Conservation (phyloP, 2,113 vertebrate genomes). For the Agapornis roseicollis region DNA sequence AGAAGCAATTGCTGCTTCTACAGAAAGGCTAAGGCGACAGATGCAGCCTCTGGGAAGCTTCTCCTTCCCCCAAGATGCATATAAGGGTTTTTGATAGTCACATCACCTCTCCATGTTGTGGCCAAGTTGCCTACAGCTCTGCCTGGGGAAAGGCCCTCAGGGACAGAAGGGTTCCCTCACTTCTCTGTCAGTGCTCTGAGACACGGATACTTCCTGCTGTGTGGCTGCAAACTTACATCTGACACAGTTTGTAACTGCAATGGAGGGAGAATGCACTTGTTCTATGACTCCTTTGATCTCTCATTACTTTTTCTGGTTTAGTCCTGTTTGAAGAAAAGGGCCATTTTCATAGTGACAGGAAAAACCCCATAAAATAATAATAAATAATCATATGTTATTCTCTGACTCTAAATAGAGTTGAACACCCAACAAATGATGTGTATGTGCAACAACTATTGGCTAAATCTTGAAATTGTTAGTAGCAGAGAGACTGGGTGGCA, state of each 20-base stretch:
- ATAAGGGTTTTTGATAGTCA: no score
- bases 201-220: neutral
- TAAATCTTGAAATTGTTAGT: neutral
- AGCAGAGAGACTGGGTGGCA: neutral
- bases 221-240: neutral
- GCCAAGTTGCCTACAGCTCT: fast-evolving
- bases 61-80: fast-evolving
- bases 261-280: neutral
- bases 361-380: neutral
- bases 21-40: neutral
- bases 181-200: neutral
- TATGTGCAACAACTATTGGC: neutral
- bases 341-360: neutral
- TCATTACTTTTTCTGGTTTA: neutral
- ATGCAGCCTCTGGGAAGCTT: neutral
- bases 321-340: neutral
- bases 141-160: neutral
- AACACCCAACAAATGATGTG: neutral
- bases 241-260: neutral
- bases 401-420: neutral
- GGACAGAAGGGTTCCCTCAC: neutral
- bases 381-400: neutral
- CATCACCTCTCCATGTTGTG: fast-evolving
- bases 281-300: neutral
- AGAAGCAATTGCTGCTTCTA: neutral